Percentiles rank a stretch among this genome's conserved stretches.
Conservation (phyloP, 1,140 invertebrate species). For the Drosophila lacteicornis region DNA sequence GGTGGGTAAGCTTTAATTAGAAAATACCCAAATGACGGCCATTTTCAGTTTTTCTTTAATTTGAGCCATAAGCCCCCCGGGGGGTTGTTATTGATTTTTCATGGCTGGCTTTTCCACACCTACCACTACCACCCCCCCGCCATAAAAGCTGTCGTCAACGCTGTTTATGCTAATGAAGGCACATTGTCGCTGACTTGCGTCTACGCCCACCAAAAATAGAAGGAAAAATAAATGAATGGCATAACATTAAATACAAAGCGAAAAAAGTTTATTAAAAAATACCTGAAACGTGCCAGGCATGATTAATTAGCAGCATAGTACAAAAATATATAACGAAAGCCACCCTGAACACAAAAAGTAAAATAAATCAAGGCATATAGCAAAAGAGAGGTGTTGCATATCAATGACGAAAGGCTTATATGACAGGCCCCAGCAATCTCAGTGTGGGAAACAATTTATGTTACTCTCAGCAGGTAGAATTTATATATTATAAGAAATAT, state of each 20-base stretch:
- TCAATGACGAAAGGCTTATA: slow-evolving; percentile 24
- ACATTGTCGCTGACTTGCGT: slow-evolving; percentile 45
- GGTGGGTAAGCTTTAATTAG: slow-evolving; percentile 39
- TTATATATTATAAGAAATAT: background rate
- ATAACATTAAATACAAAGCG: slow-evolving; percentile 51
- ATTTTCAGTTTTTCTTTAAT: slow-evolving; percentile 43
- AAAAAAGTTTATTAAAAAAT: slow-evolving; percentile 23
- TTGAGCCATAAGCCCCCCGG: background rate
- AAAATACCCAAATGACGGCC: slow-evolving; percentile 19
- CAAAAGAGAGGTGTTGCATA: slow-evolving; percentile 29
- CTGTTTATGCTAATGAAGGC: slow-evolving; percentile 77
- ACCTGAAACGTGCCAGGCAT: slow-evolving; percentile 62
- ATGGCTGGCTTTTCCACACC: slow-evolving; percentile 10
- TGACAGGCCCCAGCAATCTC: background rate
- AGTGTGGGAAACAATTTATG: slow-evolving; percentile 16
- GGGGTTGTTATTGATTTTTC: slow-evolving; percentile 54
- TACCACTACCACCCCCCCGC: background rate
- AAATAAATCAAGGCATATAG: slow-evolving; percentile 11
- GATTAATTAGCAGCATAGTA: slow-evolving; percentile 58
- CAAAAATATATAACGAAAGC: slow-evolving; percentile 51
- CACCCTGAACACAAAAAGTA: slow-evolving; percentile 17
- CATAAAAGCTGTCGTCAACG: slow-evolving; percentile 51
- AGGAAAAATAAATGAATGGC: slow-evolving; percentile 47
- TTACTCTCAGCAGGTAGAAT: background rate
- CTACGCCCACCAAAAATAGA: slow-evolving; percentile 58